Evolutionary conservation across 2,113 vertebrate genomes (phyloP).

Genomic region (Phylloscopus trochilus): DNA sequence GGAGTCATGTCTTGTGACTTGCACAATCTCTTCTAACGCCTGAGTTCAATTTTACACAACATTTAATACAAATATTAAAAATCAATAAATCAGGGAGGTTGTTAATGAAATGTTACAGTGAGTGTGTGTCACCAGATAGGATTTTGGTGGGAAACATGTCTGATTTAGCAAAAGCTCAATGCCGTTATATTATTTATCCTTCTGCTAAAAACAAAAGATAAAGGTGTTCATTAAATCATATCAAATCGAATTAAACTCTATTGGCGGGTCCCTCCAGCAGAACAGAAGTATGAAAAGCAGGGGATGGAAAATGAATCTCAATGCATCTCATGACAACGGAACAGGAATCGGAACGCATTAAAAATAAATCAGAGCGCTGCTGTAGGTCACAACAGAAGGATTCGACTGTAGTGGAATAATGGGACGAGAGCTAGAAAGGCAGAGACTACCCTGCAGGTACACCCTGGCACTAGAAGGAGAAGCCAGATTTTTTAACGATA

Average conservation of each 20-base stretch:
- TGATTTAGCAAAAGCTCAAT: slow-evolving; percentile 66
- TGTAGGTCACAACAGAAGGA: slow-evolving; percentile 57
- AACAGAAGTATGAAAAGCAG: slow-evolving; percentile 55
- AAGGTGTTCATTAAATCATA: slow-evolving; percentile 67
- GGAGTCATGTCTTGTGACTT: slow-evolving; percentile 75
- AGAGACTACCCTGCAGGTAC: slow-evolving; percentile 23
- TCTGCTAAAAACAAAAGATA: slow-evolving; percentile 61
- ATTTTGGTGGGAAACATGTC: slow-evolving; percentile 59
- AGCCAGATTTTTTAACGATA: not conserved
- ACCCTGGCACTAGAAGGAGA: not conserved
- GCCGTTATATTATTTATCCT: slow-evolving; percentile 23
- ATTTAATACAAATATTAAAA: slow-evolving; percentile 80
- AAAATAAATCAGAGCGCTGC: slow-evolving; percentile 58
- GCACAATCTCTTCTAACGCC: slow-evolving; percentile 74
- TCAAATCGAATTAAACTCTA: slow-evolving; percentile 51
- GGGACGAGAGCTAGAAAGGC: slow-evolving; percentile 2
- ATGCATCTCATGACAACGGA: slow-evolving; percentile 50
- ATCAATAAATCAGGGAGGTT: slow-evolving; percentile 76
- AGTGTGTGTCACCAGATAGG: slow-evolving; percentile 56
- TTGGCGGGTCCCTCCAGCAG: slow-evolving; percentile 55
- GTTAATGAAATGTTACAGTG: slow-evolving; percentile 71
- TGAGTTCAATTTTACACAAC: slow-evolving; percentile 78
- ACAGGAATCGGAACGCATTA: slow-evolving; percentile 45
- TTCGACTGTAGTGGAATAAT: slow-evolving; percentile 42
- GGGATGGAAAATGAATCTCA: slow-evolving; percentile 52